phyloP scores from a whole-genome alignment of 2,113 vertebrate genomes.

The Ciconia maguari region DNA sequence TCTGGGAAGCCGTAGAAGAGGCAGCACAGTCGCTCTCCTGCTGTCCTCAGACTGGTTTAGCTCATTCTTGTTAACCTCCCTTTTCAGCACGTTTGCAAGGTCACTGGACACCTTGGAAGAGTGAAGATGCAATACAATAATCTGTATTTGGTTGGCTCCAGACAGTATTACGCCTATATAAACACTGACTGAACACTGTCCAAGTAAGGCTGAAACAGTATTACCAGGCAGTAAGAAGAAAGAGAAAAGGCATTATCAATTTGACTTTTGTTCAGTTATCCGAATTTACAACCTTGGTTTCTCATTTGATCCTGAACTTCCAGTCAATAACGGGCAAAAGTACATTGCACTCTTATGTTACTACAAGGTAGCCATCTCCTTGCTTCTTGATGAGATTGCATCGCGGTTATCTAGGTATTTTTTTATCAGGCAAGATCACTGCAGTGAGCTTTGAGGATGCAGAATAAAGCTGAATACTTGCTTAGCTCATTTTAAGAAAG shows the following conservation, averaged over 20 bases:
- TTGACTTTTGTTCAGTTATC: conserved; percentile 36
- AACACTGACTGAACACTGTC: neutral
- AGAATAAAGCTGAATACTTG: neutral
- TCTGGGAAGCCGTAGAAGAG: neutral
- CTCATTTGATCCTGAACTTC: conserved; percentile 19
- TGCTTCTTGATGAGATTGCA: accelerated
- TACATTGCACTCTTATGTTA: neutral
- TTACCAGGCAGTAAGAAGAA: neutral
- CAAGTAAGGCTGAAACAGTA: neutral
- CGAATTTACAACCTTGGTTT: conserved; percentile 8
- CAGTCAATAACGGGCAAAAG: neutral
- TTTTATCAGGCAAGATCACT: neutral
- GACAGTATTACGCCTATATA: neutral
- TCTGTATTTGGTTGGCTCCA: neutral
- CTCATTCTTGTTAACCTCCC: neutral
- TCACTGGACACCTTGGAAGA: accelerated
- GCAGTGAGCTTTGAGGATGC: neutral
- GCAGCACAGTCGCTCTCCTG: neutral
- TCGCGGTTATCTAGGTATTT: neutral
- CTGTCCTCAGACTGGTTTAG: neutral
- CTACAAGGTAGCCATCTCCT: neutral
- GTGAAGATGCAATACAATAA: neutral
- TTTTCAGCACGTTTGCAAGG: accelerated
- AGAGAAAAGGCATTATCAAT: conserved; percentile 1
- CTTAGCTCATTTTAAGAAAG: neutral